A percentile compares a stretch with the other conserved stretches of the same genome.
These are phyloP conservation scores for Ambastaia sidthimunki DNA, from an alignment of 2,797 vertebrate species.

Conservation along the genomic window DNA sequence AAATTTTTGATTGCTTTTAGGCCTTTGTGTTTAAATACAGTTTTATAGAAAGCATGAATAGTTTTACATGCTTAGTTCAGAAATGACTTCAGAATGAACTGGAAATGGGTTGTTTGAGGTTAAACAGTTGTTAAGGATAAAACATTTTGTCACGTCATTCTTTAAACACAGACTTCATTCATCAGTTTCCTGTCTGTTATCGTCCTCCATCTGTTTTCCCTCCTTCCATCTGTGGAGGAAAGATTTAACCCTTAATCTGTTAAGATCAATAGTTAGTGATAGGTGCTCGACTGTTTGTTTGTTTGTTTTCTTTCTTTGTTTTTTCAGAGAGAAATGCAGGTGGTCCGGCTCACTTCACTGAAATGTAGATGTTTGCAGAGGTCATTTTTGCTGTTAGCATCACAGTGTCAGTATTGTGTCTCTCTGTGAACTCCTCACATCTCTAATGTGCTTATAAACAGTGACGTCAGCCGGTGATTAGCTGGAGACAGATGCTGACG, in stretches of 20 bases:
- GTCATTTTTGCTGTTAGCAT: neutral
- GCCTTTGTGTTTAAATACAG: no score
- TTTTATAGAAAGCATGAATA: neutral
- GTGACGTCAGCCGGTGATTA: slow-evolving; percentile 57
- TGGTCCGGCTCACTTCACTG: neutral
- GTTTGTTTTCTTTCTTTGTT: neutral
- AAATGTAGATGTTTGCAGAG: no score
- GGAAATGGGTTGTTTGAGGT: neutral
- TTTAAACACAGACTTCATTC: slow-evolving; percentile 23
- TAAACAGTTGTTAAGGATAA: neutral
- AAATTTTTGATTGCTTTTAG: no score
- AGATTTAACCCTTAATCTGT: slow-evolving; percentile 39
- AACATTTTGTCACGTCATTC: slow-evolving; percentile 9
- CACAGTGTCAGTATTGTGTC: neutral
- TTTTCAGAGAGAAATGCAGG: neutral
- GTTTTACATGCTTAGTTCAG: neutral
- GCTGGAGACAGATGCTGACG: slow-evolving; percentile 11
- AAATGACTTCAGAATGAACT: slow-evolving; percentile 12
- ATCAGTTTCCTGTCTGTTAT: slow-evolving; percentile 26
- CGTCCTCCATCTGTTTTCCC: slow-evolving; percentile 19
- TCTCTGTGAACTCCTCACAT: slow-evolving; percentile 7
- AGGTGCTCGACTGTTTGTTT: neutral
- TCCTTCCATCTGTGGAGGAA: slow-evolving; percentile 44
- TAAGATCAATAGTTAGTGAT: neutral
- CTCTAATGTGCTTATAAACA: slow-evolving; percentile 52